Evolutionary conservation across 1,140 invertebrate genomes (phyloP).

Genomic region (Hetaerina americana): DNA sequence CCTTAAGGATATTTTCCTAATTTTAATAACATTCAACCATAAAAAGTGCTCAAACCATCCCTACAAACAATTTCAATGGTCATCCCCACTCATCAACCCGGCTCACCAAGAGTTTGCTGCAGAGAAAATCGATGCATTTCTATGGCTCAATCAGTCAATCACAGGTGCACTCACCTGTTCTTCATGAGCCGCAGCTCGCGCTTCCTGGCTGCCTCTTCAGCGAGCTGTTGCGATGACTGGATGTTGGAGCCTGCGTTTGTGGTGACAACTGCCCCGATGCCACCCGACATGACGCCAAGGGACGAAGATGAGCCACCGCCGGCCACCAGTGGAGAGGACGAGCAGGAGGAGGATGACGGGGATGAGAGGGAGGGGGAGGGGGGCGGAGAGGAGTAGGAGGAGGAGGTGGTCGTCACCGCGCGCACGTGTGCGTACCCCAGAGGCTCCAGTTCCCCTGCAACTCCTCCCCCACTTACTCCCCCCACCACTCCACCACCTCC

Average conservation of each 20-base stretch:
- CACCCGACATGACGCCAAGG: conserved; percentile 8
- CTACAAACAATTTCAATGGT: too few species aligned
- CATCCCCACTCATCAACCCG: too few species aligned
- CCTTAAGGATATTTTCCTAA: too few species aligned
- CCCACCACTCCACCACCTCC: conserved; percentile 23
- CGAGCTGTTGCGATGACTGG: conserved; percentile 24
- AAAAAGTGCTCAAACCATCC: too few species aligned
- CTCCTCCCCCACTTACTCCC: neutral
- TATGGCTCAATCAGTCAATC: too few species aligned
- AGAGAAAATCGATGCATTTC: too few species aligned
- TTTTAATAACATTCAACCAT: too few species aligned
- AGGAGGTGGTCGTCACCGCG: neutral
- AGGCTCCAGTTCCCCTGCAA: neutral
- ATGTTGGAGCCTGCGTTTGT: conserved; percentile 11
- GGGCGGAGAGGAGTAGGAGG: neutral
- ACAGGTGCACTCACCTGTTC: conserved; percentile 62
- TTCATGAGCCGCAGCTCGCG: conserved; percentile 88
- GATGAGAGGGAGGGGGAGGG: neutral
- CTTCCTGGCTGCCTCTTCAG: conserved; percentile 80
- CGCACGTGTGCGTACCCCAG: neutral
- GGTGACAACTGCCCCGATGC: conserved; percentile 19
- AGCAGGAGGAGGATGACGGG: neutral
- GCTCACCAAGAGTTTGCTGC: too few species aligned
- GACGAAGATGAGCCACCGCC: neutral
- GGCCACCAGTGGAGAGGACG: neutral